Evolutionary conservation across 2,888 invertebrate species (phyloP).

Genomic region (Leptinotarsa peninsularis): DNA sequence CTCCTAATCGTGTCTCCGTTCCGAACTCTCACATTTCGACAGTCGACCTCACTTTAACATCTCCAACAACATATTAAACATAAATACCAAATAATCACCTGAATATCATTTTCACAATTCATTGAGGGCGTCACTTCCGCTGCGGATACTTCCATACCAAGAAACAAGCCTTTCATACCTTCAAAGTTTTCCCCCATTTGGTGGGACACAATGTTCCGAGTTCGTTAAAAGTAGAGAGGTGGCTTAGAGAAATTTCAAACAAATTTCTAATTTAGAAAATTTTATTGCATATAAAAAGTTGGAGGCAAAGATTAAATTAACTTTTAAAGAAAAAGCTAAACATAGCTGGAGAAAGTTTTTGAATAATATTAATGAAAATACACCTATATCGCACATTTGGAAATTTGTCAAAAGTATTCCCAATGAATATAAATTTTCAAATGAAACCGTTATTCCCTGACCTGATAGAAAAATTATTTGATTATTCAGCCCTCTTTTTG

Average conservation of each 20-base stretch:
- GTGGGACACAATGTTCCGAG: conserved; percentile 6
- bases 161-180: neutral
- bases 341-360: too few species aligned
- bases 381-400: too few species aligned
- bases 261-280: neutral
- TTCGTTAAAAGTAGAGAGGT: neutral
- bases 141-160: conserved; percentile 4
- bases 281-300: conserved; percentile 7
- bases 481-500: neutral
- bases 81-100: neutral
- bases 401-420: too few species aligned
- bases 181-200: conserved; percentile 5
- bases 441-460: neutral
- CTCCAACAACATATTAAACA: neutral
- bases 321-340: too few species aligned
- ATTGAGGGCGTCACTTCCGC: neutral
- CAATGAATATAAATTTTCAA: too few species aligned
- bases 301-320: neutral
- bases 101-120: conserved; percentile 1
- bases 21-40: too few species aligned
- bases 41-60: too few species aligned
- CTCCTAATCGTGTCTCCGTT: too few species aligned
- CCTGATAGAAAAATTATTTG: conserved; percentile 15
- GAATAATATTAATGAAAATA: too few species aligned
- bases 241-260: neutral